Evolutionary conservation across 2,113 vertebrate genomes (phyloP), one percentile per base, ranked within the genome.

Genomic region (Dunckerocampus dactyliophorus): DNA sequence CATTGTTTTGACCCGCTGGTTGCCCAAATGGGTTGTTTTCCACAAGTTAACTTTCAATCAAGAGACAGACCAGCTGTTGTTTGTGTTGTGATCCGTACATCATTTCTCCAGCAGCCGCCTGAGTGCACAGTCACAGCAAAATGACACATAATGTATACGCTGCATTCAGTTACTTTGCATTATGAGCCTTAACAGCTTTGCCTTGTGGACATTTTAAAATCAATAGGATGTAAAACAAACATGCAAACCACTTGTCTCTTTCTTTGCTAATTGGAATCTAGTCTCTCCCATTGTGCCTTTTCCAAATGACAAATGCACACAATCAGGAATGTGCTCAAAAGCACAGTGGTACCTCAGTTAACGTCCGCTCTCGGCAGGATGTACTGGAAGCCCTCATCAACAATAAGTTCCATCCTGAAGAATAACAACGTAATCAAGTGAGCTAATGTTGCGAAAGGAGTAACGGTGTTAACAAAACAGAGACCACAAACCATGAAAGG

Each of bases 41-140:
- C 64, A 22, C 4, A 81, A 82, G 74, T 83, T 84, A 70, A 84
- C 82, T 84, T 87, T 81, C 72, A 67, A 77, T 81, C 82, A 82
- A 76, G 76, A 79, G 74, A 63, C 64, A 64, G 76, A 76, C 74
- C 80, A 86, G 79, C 75, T 83, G 79, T 79, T 82, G 66, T 73
- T 77, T 81, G 76, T 77, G 73, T 74, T 74, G 39, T 58, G 21
- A 71, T 67, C 51, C 21, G 45, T 70, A 62, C 60, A 69, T 77
- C 46, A 55, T 83, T 80, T 76, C 57, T 66, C 57, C 37, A 64
- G 66, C 62, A 60, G 71, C 46, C 56, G 19, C 64, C 46, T 69
- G 49, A 71, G 64, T 71, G 34, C 39, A 34, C 48, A 64, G 51
- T 52, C 46, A 37, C 43, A 57, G 48, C 28, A 11, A 55, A 63